Evolutionary conservation across 2,797 vertebrate genomes (phyloP).

Genomic region (Characodon lateralis): DNA sequence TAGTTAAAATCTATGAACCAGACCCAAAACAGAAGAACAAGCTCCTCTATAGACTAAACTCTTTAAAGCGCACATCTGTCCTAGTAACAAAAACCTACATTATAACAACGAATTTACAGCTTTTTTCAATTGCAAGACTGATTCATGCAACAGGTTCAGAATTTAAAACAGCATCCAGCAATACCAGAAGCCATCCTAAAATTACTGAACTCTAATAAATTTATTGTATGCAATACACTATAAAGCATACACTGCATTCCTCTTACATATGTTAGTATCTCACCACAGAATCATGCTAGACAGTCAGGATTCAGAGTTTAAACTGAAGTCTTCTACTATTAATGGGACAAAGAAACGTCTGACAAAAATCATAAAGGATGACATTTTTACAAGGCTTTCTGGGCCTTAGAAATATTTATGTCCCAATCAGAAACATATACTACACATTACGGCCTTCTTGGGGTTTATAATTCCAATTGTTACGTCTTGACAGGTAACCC

Average conservation of each 20-base stretch:
- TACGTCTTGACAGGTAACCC: slow-evolving; percentile 27
- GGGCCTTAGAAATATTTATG: slow-evolving; percentile 5
- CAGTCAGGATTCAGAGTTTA: background rate
- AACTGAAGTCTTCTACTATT: background rate
- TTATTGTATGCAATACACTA: background rate
- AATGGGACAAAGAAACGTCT: background rate
- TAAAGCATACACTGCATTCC: background rate
- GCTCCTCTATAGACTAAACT: slow-evolving; percentile 41
- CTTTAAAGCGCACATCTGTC: slow-evolving; percentile 19
- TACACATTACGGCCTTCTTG: background rate
- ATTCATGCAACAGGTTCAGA: slow-evolving; percentile 12
- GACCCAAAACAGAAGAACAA: slow-evolving; percentile 37
- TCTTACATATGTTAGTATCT: background rate
- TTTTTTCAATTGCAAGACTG: slow-evolving; percentile 20
- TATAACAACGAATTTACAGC: slow-evolving; percentile 20
- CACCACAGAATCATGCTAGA: background rate
- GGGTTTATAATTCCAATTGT: slow-evolving; percentile 15
- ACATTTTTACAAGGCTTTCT: slow-evolving; percentile 5
- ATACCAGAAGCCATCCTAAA: background rate
- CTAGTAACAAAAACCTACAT: slow-evolving; percentile 23
- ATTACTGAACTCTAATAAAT: background rate
- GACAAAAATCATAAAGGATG: background rate
- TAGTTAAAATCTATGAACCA: background rate
- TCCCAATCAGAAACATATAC: slow-evolving; percentile 1
- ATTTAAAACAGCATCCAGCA: background rate